Evolutionary conservation across 2,888 invertebrate species (phyloP), one percentile per base, ranked within the genome.

Genomic region (Eumerus sabulonum): DNA sequence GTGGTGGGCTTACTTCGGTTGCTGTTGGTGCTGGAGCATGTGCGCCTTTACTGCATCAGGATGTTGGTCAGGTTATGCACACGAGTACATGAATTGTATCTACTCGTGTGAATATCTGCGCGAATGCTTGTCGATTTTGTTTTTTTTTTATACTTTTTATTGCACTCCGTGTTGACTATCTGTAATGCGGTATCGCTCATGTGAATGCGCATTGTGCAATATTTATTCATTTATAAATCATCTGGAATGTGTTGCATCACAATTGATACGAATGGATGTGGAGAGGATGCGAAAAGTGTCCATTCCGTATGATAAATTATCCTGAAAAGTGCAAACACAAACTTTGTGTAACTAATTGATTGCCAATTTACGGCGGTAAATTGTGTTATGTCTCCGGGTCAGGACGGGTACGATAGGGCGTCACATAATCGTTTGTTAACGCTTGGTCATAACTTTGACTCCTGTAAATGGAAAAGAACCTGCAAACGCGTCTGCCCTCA

Each of bases 201-300:
- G 74, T 64, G 74, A 74, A 59, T 64, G 70, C 56, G 67, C 64
- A 3, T 27, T 27, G 27, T 27, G 63, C 53, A 51, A 40, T 54
- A 47, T 79, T 79, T 60, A 68, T 79, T 74, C 59, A 74, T 74
- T 74, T 68, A 74, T 79, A 79, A 79, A 79, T 74, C 54, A 7
- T 27, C 27, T 42, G 17, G 27, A 54, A 67, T 59, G 57, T 42
- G 59, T 56, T 59, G 59, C 59, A 64, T 66, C 54, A 48, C 71
- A 76, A 76, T 70, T 71, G 59, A 71, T 60, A 54, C 38, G 16
- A 53, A 47, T 38, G 48, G 19, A 48, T 40, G 66, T 45, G 38
- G 17, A 53, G 42, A 36, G 48, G 38, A 48, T 40, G 66, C 36
- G 38, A 17, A 14, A 47, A 18, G 44, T 35, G 16, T 64, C 44